These are phyloP conservation scores for Enteromius fasciolatus DNA, from an alignment of 2,797 vertebrate genomes.

Conservation along the genomic window DNA sequence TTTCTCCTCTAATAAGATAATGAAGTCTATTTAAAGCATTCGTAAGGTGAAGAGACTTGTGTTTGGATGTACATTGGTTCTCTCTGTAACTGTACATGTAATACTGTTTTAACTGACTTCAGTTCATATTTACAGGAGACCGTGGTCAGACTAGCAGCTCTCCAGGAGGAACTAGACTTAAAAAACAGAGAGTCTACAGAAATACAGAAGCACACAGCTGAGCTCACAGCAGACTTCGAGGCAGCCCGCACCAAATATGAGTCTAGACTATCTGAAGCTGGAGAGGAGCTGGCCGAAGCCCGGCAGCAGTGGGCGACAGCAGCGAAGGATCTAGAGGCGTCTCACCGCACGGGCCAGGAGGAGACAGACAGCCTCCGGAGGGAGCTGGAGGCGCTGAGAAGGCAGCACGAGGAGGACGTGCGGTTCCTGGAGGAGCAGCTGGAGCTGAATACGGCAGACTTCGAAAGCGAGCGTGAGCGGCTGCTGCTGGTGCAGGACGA, in stretches of 20 bases:
- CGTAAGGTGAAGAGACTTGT: neutral
- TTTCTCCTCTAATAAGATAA: neutral
- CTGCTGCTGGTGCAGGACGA: constrained; percentile 79
- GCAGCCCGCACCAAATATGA: constrained; percentile 73
- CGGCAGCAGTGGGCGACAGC: constrained; percentile 74
- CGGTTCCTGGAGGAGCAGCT: constrained; percentile 78
- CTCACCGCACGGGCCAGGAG: constrained; percentile 76
- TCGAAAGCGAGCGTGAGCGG: constrained; percentile 80
- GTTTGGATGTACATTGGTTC: neutral
- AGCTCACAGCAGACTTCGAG: constrained; percentile 67
- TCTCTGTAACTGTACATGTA: too few relatives aligned
- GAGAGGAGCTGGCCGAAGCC: constrained; percentile 75
- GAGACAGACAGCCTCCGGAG: constrained; percentile 83
- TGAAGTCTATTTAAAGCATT: neutral
- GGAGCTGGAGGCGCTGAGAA: constrained; percentile 78
- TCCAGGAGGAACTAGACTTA: constrained; percentile 79
- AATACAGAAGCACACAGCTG: constrained; percentile 64
- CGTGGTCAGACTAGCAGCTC: constrained; percentile 67
- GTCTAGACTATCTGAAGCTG: constrained; percentile 76
- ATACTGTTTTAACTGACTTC: neutral
- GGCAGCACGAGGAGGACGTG: constrained; percentile 83
- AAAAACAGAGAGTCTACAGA: constrained; percentile 78
- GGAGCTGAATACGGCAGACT: constrained; percentile 74
- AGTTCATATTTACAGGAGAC: constrained; percentile 72
- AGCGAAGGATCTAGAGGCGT: constrained; percentile 75